Percentiles rank a stretch among this genome's conserved stretches.
Conservation (phyloP, 2,797 vertebrate genomes). For the Tadarida brasiliensis region DNA sequence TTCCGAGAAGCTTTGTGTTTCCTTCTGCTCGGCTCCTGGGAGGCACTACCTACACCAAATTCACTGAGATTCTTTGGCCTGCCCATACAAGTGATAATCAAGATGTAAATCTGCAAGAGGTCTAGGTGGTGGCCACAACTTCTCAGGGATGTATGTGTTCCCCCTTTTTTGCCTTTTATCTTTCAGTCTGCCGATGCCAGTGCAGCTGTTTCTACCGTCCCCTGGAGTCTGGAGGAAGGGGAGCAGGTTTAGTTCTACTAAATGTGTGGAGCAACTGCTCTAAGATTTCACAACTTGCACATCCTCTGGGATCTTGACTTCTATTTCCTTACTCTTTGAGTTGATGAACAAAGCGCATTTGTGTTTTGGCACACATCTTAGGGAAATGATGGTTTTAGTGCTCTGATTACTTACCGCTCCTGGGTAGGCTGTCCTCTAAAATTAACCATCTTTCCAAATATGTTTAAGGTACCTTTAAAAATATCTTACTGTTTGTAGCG, state of each 20-base stretch:
- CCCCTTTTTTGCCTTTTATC: neutral
- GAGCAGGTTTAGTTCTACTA: neutral
- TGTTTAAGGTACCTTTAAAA: neutral
- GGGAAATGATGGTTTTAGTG: conserved; percentile 39
- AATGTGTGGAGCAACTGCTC: neutral
- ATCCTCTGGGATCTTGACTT: neutral
- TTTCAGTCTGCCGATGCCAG: neutral
- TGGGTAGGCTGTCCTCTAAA: neutral
- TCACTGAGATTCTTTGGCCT: neutral
- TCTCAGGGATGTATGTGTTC: neutral
- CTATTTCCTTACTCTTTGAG: neutral
- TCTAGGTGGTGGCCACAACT: neutral
- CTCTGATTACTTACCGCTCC: neutral
- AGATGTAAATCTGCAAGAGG: neutral
- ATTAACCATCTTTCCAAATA: conserved; percentile 49
- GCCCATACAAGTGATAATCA: neutral
- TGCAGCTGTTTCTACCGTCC: neutral
- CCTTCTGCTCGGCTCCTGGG: neutral
- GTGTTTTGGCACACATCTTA: neutral
- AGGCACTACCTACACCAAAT: neutral
- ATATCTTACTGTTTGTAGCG: neutral
- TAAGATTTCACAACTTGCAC: neutral
- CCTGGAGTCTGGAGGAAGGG: neutral
- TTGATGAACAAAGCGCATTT: neutral
- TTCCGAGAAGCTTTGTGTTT: neutral